Base-by-base conservation (phyloP, 2,113 vertebrate species). In the Ailurus styani region DNA sequence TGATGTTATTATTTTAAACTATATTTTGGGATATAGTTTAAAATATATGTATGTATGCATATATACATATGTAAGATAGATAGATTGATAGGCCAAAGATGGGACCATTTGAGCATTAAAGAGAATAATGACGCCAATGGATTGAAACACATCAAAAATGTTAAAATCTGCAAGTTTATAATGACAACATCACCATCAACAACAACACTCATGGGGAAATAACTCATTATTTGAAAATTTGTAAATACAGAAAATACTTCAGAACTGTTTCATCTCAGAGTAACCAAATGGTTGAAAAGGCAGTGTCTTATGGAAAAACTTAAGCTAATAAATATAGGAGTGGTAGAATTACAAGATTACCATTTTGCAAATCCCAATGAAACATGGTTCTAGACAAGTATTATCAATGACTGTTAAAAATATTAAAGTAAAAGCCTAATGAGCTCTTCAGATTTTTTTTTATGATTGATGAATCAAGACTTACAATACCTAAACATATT, bases 1-100 rank as follows among this genome's bases (percentile, higher is more conserved):
- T 85, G 64, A 60, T 60, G n/a, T 70, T 60, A 42, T 54, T 93
- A 93, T 90, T 95, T 96, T 45, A 55, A 89, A 93, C 37, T 66
- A 40, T 89, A 93, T 45, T 86, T 93, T 75, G 50, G 15, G 25
- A 29, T 29, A 45, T 15, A 75, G 25, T 45, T 68, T 68, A 23
- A 57, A 42, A 52, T 64, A 81, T 68, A 31, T 11, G 54, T 45
- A 54, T 29, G 20, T 42, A 31, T 12, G 23, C 6, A 57, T 57
- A 25, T 10, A 57, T 25, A 60, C 6, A 55, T 23, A 57, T 11
- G 57, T 60, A 60, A 60, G 29, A 64, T 14, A 31, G 54, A 55
- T 20, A 20, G 54, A 60, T 60, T 3, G 6, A n/a, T 68, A n/a
- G 7, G 34, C 34, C 55, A 91, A 94, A 96, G 83, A 82, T 54